These are phyloP conservation scores for Poeciliopsis infans DNA, from an alignment of 2,797 vertebrate species.

Conservation along the genomic window DNA sequence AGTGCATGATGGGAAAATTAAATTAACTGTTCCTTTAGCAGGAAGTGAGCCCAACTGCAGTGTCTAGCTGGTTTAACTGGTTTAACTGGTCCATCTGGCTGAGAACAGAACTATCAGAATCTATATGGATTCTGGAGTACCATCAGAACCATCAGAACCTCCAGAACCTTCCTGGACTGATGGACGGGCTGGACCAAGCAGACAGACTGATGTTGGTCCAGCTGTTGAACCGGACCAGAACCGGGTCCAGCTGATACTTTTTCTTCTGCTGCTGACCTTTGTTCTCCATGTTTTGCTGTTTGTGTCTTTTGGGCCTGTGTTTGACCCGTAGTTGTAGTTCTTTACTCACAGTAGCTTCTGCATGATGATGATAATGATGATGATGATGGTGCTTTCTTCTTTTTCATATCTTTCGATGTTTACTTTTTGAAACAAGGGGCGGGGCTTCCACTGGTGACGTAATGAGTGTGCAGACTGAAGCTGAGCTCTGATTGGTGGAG, in stretches of 20 bases:
- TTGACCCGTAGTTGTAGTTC: slow-evolving; percentile 74
- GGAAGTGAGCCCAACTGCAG: neutral
- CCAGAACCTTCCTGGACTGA: neutral
- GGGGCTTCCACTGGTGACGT: slow-evolving; percentile 30
- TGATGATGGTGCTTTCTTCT: slow-evolving; percentile 48
- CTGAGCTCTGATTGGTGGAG: slow-evolving; percentile 57
- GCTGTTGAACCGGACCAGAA: slow-evolving; percentile 18
- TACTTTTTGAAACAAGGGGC: slow-evolving; percentile 14
- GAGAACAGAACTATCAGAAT: too few species aligned
- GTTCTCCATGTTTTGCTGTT: slow-evolving; percentile 55
- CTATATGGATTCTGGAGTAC: neutral
- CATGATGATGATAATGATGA: slow-evolving; percentile 77
- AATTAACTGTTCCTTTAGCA: neutral
- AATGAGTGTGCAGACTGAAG: slow-evolving; percentile 65
- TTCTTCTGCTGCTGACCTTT: slow-evolving; percentile 43
- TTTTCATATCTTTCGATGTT: slow-evolving; percentile 16
- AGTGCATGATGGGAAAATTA: slow-evolving; percentile 42
- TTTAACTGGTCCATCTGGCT: neutral
- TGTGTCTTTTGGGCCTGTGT: slow-evolving; percentile 71
- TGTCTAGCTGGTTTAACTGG: neutral
- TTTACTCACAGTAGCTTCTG: slow-evolving; percentile 68
- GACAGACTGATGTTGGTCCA: neutral
- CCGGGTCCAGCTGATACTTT: slow-evolving; percentile 30
- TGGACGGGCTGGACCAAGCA: slow-evolving; percentile 17
- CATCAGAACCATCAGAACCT: neutral